phyloP scores from a whole-genome alignment of 2,888 invertebrate genomes.

The Drosophila testacea region DNA sequence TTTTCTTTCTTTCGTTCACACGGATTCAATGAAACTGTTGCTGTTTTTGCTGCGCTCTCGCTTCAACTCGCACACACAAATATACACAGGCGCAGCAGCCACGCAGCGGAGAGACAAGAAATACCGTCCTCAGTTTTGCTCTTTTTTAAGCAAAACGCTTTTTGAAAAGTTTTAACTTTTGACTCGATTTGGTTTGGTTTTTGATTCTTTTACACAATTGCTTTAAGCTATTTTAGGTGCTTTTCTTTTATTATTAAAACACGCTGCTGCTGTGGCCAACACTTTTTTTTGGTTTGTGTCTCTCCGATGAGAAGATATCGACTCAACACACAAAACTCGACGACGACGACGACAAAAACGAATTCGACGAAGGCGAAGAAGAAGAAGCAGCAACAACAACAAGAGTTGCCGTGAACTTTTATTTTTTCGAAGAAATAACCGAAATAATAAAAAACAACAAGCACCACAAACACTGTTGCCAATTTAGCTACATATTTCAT shows the following conservation, averaged over 20 bases:
- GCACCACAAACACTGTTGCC: neutral
- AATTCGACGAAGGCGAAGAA: slow-evolving; percentile 7
- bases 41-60: slow-evolving; percentile 25
- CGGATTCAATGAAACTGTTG: slow-evolving; percentile 33
- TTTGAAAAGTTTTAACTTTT: slow-evolving; percentile 20
- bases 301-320: slow-evolving; percentile 52
- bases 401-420: slow-evolving; percentile 32
- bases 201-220: slow-evolving; percentile 2
- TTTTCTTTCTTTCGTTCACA: slow-evolving; percentile 39
- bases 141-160: slow-evolving; percentile 13
- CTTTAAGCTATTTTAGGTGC: neutral
- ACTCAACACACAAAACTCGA: slow-evolving; percentile 46
- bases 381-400: slow-evolving; percentile 28
- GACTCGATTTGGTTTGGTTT: slow-evolving; percentile 13
- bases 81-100: slow-evolving; percentile 37
- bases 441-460: slow-evolving; percentile 11
- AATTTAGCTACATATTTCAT: too few species aligned
- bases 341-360: slow-evolving; percentile 17
- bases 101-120: slow-evolving; percentile 42
- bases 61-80: slow-evolving; percentile 16
- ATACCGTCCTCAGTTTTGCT: slow-evolving; percentile 11
- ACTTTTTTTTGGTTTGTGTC: slow-evolving; percentile 55
- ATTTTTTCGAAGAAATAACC: slow-evolving; percentile 8
- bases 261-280: slow-evolving; percentile 46
- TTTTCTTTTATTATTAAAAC: slow-evolving; percentile 3